These are phyloP conservation scores for Crypturellus undulatus DNA, from an alignment of 2,113 vertebrate species.

Conservation along the genomic window DNA sequence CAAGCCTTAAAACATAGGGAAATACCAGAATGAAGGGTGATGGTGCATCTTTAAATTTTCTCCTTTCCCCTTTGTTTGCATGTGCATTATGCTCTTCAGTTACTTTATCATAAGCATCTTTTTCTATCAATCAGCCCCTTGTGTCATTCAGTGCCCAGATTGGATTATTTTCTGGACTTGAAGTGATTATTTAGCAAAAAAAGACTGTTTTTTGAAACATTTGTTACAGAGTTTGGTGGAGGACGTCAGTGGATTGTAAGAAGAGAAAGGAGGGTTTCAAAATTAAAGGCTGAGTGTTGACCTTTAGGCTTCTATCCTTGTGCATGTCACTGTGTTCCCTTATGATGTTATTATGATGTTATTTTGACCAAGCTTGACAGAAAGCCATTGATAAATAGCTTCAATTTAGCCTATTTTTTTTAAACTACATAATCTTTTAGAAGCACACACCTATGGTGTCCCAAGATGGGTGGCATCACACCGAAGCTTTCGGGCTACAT, in stretches of 20 bases:
- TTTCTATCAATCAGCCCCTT: too few species aligned
- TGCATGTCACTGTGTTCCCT: too few species aligned
- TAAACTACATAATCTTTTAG: too few species aligned
- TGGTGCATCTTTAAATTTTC: background rate
- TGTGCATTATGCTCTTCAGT: background rate
- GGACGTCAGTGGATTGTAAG: rapidly evolving
- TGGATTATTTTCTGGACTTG: background rate
- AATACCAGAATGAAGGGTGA: background rate
- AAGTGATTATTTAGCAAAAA: background rate
- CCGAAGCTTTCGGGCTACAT: background rate
- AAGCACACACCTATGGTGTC: background rate
- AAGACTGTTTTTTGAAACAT: background rate
- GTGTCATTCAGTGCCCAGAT: background rate
- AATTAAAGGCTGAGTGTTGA: background rate
- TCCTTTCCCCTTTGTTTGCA: background rate
- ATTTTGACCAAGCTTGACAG: background rate
- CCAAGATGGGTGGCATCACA: background rate
- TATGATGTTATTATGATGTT: background rate
- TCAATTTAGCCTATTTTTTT: background rate
- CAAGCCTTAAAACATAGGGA: background rate
- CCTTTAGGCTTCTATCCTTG: background rate
- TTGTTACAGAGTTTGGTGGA: background rate
- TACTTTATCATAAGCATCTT: background rate
- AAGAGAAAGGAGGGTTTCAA: background rate
- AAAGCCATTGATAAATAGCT: background rate